phyloP scores from a whole-genome alignment of 2,113 vertebrate genomes.

The Quiscalus mexicanus region DNA sequence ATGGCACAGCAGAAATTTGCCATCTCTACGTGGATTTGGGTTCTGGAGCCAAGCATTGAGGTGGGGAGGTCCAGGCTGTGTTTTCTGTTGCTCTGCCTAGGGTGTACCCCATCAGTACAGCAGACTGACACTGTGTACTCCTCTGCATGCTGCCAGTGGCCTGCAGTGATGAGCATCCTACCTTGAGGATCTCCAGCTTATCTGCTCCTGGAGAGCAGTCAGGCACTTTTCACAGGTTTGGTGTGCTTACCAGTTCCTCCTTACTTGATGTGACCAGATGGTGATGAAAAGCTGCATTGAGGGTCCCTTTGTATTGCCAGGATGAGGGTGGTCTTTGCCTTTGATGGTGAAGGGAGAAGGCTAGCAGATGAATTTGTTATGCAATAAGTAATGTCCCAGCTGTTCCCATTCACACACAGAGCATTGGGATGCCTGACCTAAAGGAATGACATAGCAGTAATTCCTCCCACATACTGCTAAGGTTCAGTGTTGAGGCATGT shows the following conservation, averaged over 20 bases:
- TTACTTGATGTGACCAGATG: background rate
- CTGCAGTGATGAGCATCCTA: background rate
- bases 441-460: conserved; percentile 4
- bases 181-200: background rate
- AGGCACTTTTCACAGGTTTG: fast-evolving
- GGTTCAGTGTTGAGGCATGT: conserved; percentile 1
- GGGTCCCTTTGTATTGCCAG: background rate
- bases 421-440: background rate
- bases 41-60: background rate
- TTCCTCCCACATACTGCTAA: background rate
- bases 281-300: background rate
- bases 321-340: background rate
- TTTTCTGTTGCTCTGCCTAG: background rate
- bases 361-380: background rate
- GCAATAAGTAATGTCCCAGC: background rate
- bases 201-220: fast-evolving
- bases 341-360: background rate
- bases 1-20: background rate
- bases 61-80: background rate
- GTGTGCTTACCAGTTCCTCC: fast-evolving
- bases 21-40: background rate
- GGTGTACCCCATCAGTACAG: fast-evolving
- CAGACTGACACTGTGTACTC: background rate
- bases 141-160: background rate
- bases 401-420: background rate